phyloP scores from a whole-genome alignment of 2,113 vertebrate genomes.

The Forbesichthys agassizii region DNA sequence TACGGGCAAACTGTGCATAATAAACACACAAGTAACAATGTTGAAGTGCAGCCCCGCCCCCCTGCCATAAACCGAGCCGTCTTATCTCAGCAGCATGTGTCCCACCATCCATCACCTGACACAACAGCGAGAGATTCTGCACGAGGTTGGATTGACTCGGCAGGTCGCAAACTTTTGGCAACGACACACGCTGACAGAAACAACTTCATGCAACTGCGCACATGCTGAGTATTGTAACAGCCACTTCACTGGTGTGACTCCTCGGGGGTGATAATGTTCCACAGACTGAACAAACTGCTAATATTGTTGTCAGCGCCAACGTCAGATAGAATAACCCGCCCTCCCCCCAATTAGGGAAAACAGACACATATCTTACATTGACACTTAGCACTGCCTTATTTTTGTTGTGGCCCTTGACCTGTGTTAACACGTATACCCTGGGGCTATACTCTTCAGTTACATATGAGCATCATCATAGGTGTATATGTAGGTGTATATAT shows the following conservation, averaged over 20 bases:
- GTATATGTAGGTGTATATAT: too few species aligned
- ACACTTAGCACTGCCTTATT: background rate
- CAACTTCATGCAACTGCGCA: background rate
- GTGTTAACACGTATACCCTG: background rate
- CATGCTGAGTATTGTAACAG: background rate
- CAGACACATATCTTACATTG: background rate
- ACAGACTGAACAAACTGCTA: too few species aligned
- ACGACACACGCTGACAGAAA: conserved; percentile 1
- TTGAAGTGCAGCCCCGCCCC: background rate
- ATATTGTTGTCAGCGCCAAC: too few species aligned
- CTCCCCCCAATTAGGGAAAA: background rate
- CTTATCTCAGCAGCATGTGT: conserved; percentile 1
- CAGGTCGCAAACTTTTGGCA: conserved; percentile 12
- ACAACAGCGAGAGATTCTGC: conserved; percentile 21
- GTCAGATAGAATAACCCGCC: background rate
- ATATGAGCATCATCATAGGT: too few species aligned
- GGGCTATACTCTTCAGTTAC: too few species aligned
- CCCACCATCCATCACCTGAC: conserved; percentile 4
- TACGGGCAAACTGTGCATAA: background rate
- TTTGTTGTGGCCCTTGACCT: background rate
- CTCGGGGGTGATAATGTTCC: too few species aligned
- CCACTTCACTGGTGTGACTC: too few species aligned
- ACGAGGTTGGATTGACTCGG: conserved; percentile 35
- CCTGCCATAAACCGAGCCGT: background rate
- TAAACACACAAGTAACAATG: background rate